Conservation (phyloP, 2,113 vertebrate species). For the Clarias batrachus region DNA sequence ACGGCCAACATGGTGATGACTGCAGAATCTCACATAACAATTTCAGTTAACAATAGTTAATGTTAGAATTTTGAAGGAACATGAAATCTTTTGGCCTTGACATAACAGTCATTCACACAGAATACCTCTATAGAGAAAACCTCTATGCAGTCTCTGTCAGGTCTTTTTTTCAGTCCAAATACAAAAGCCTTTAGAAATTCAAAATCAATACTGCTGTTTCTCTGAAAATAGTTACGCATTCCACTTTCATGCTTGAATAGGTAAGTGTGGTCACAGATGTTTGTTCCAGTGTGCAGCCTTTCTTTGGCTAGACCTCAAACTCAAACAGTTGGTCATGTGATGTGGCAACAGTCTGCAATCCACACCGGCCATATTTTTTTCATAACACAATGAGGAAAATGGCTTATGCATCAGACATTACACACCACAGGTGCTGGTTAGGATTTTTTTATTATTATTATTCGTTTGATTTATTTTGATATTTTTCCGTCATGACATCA, state of each 20-base stretch:
- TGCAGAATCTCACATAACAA: neutral
- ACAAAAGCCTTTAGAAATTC: slow-evolving; percentile 26
- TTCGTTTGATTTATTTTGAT: neutral
- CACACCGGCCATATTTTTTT: neutral
- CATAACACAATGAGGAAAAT: neutral
- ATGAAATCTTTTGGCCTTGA: neutral
- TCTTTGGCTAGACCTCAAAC: slow-evolving; percentile 18
- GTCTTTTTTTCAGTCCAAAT: slow-evolving; percentile 10
- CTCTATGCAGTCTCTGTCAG: slow-evolving; percentile 51
- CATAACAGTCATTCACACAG: slow-evolving; percentile 49
- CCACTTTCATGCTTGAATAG: slow-evolving; percentile 26
- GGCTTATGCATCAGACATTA: neutral
- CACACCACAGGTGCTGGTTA: neutral
- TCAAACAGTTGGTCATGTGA: slow-evolving; percentile 1
- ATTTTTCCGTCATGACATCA: slow-evolving; percentile 2
- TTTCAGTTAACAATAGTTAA: slow-evolving; percentile 5
- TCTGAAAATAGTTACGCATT: slow-evolving; percentile 35
- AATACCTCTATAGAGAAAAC: slow-evolving; percentile 37
- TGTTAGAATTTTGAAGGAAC: neutral
- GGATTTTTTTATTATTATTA: neutral
- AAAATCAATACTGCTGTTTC: slow-evolving; percentile 36
- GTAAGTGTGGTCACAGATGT: neutral
- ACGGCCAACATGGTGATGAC: neutral
- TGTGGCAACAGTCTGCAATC: neutral
- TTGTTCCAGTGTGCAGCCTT: slow-evolving; percentile 6